Evolutionary conservation across 2,113 vertebrate species (phyloP), one percentile per base, ranked within the genome.

Genomic region (Benitochromis conjunctus): DNA sequence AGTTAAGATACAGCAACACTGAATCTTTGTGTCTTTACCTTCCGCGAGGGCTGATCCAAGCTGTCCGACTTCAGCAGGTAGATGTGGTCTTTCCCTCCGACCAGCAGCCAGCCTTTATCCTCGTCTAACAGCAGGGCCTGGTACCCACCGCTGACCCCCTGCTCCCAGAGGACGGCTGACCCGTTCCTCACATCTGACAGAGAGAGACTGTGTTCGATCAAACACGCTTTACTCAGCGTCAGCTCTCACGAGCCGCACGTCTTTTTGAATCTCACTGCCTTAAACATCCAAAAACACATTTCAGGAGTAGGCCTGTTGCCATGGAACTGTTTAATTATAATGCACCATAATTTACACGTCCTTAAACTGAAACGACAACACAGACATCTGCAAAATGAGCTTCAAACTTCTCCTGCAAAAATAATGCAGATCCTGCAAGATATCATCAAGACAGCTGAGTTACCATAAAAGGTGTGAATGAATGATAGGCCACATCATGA

Each of bases 11-110:
- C 24, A 0, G 26, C 9, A 51, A 19, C 26, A 0, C 11, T 51
- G 6, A 51, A 7, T 46, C 19, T 53, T 6, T 6, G 10, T 13
- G 5, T 16, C 36, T 90, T 91, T 92, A 98, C 97, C 96, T 94
- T 95, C 56, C 90, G 94, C 0, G 94, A 87, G 21, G 94, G 94
- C 69, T 91, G 96, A 9, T 88, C 94, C 82, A 96, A 80, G 85
- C 92, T 92, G 88, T 97, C 96, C 2, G 97, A 90, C 10, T 95
- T 92, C 58, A 98, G 92, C 92, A 98, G 94, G 94, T 97, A 97
- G 86, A 98, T 89, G 86, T 97, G 94, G 89, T 98, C 96, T 82
- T 96, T 96, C 6, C 96, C 97, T 55, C 97, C 97, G 1, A 96
- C 96, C 94, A 98, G 87, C 83, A 98, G 83, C 96, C 97, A 97